These are phyloP conservation scores for Mallotus villosus DNA, from an alignment of 2,797 vertebrate genomes.

Conservation along the genomic window DNA sequence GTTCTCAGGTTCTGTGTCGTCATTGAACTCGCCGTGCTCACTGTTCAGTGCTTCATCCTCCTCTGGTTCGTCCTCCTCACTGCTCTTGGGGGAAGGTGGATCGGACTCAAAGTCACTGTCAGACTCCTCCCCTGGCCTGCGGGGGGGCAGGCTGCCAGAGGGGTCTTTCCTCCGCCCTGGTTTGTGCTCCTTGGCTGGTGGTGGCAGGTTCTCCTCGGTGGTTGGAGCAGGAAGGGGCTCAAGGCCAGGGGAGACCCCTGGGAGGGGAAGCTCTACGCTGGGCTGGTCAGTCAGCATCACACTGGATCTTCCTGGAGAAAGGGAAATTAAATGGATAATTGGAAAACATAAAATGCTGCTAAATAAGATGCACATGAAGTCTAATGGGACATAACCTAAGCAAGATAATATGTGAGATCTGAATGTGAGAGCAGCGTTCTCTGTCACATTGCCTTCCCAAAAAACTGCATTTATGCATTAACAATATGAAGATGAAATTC, in stretches of 20 bases:
- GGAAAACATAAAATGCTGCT: too few relatives aligned
- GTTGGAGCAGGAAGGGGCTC: fast-evolving
- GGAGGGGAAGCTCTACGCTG: conserved; percentile 25
- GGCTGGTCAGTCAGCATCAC: conserved; percentile 61
- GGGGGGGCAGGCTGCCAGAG: conserved; percentile 35
- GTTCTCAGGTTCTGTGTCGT: conserved; percentile 88
- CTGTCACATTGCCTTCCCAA: background rate
- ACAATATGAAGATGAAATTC: background rate
- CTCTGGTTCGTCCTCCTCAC: conserved; percentile 88
- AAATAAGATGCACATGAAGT: too few relatives aligned
- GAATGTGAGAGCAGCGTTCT: too few relatives aligned
- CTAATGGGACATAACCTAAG: background rate
- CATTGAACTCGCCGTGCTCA: conserved; percentile 85
- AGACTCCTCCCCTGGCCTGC: conserved; percentile 78
- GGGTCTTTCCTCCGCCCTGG: conserved; percentile 64
- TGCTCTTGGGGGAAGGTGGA: conserved; percentile 94
- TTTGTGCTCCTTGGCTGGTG: conserved; percentile 65
- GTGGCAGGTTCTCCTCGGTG: conserved; percentile 10
- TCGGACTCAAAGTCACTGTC: conserved; percentile 98
- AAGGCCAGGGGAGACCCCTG: background rate
- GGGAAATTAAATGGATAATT: too few relatives aligned
- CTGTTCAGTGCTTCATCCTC: conserved; percentile 89
- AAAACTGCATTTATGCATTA: background rate
- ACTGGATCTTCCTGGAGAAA: conserved; percentile 66
- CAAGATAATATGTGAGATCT: too few relatives aligned